Conservation (phyloP, 1,140 invertebrate species). For the Hylaeus anthracinus region DNA sequence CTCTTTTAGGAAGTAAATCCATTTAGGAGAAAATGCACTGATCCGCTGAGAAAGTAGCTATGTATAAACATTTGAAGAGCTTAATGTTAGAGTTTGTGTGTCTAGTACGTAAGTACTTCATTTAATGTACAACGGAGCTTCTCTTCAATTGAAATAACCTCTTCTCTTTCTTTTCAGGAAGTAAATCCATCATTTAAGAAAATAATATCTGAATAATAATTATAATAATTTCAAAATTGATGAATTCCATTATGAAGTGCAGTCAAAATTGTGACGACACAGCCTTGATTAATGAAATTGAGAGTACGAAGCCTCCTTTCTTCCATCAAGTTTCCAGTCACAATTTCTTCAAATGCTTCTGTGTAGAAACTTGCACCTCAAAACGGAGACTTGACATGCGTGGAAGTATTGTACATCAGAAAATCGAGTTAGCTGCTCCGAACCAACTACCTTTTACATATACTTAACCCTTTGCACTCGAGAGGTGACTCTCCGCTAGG, state of each 20-base stretch:
- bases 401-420: not conserved
- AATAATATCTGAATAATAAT: no score
- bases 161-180: no score
- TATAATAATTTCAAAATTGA: not conserved
- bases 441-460: not conserved
- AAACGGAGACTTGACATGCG: slow-evolving; percentile 10
- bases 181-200: no score
- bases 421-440: not conserved
- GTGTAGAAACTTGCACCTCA: not conserved
- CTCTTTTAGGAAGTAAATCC: not conserved
- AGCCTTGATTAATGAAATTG: no score
- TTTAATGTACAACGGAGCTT: no score
- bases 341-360: slow-evolving; percentile 25
- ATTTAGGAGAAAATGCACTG: not conserved
- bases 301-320: not conserved
- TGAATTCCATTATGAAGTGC: slow-evolving; percentile 1
- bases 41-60: not conserved
- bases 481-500: no score
- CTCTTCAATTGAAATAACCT: no score
- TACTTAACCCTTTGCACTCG: not conserved
- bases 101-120: no score
- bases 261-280: not conserved
- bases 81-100: no score
- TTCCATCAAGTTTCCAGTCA: not conserved
- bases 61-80: not conserved